Percentiles rank a stretch among this genome's conserved stretches.
Evolutionary conservation across 1,140 invertebrate species (phyloP).

Genomic region (Eriocheir sinensis): DNA sequence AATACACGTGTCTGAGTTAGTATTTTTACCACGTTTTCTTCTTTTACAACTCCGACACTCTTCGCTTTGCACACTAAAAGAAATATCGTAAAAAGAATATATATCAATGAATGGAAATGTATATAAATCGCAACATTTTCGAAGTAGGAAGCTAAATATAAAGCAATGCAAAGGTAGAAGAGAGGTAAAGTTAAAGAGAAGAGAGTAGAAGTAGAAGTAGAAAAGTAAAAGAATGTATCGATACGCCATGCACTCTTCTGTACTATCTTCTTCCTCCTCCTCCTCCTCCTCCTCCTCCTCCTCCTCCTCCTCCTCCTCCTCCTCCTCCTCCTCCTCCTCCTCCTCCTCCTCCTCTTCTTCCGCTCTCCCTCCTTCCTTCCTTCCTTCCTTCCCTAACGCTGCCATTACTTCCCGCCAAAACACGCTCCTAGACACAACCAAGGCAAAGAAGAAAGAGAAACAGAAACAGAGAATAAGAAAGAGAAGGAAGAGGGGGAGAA

Average conservation of each 20-base stretch:
- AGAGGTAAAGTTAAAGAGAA: neutral
- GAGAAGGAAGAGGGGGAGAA: neutral
- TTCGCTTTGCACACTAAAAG: no score
- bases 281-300: neutral
- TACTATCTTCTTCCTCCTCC: neutral
- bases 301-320: neutral
- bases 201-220: neutral
- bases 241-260: neutral
- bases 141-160: neutral
- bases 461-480: neutral
- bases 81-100: neutral
- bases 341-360: neutral
- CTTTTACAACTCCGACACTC: no score
- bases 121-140: neutral
- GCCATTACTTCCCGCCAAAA: neutral
- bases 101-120: neutral
- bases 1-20: no score
- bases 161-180: neutral
- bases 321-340: neutral
- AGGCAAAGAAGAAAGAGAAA: neutral
- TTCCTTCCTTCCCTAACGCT: neutral
- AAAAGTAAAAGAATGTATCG: no score
- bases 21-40: no score
- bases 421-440: neutral
- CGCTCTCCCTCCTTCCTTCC: neutral